Percentiles rank a stretch among this genome's conserved stretches.
Conservation (phyloP, 64 coral and sea anemone genomes). For the Catalaphyllia jardinei region DNA sequence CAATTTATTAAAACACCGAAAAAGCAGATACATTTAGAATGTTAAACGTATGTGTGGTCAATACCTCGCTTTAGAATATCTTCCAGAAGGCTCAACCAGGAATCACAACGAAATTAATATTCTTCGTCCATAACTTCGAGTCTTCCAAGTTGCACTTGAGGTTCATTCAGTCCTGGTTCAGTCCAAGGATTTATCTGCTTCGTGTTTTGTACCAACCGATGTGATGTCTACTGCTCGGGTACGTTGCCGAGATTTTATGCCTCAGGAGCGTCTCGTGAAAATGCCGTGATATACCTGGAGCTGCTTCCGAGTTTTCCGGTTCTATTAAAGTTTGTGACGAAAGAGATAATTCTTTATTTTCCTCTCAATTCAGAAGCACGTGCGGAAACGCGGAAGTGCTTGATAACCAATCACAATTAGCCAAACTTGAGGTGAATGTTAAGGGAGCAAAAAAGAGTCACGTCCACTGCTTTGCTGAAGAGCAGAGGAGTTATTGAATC, state of each 20-base stretch:
- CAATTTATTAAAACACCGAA: not conserved
- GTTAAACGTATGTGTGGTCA: not conserved
- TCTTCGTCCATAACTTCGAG: not conserved
- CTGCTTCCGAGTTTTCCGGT: no score
- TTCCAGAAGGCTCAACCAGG: slow-evolving; percentile 16
- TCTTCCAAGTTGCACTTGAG: not conserved
- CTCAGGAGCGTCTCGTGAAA: no score
- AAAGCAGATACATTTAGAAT: not conserved
- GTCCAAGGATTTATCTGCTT: not conserved
- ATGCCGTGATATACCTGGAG: no score
- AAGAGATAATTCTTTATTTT: no score
- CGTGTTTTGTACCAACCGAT: not conserved
- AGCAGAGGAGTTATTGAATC: not conserved
- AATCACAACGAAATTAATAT: not conserved
- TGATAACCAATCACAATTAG: not conserved
- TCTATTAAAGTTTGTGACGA: no score
- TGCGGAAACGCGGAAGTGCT: not conserved
- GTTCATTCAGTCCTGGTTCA: not conserved
- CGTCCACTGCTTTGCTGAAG: not conserved
- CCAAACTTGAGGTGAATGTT: not conserved
- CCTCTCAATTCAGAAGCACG: not conserved
- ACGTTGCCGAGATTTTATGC: no score
- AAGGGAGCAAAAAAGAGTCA: not conserved
- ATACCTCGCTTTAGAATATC: slow-evolving; percentile 2
- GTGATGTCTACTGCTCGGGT: no score